Evolutionary conservation across 2,797 vertebrate species (phyloP).

Genomic region (Protonibea diacanthus): DNA sequence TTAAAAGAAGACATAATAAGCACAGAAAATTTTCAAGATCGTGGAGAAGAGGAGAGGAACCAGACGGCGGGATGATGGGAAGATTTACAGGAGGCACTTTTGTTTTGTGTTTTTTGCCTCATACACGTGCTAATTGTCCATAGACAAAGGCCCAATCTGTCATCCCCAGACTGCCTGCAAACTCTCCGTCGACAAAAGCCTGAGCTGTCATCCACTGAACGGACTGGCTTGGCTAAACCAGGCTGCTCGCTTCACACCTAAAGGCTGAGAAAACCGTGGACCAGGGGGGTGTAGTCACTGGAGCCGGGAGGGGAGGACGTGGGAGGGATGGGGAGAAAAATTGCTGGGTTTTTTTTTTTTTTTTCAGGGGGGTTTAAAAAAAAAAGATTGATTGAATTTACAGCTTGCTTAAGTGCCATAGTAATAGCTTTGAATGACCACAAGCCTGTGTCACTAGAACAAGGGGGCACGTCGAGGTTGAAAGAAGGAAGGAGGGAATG

Average conservation of each 20-base stretch:
- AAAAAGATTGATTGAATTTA: conserved; percentile 49
- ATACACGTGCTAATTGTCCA: conserved; percentile 56
- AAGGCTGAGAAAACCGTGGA: conserved; percentile 53
- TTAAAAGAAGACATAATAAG: conserved; percentile 62
- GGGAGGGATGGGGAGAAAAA: conserved; percentile 9
- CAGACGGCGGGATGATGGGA: conserved; percentile 43
- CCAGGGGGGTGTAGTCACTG: conserved; percentile 65
- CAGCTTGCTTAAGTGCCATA: conserved; percentile 79
- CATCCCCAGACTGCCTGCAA: conserved; percentile 75
- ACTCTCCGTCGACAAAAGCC: conserved; percentile 74
- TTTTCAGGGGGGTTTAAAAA: conserved; percentile 22
- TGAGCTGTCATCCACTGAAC: conserved; percentile 64
- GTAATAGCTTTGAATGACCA: conserved; percentile 81
- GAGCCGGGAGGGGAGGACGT: conserved; percentile 26
- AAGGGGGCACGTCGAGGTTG: conserved; percentile 37
- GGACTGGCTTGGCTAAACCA: conserved; percentile 64
- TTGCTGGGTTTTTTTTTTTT: conserved; percentile 19
- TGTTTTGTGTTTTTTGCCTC: conserved; percentile 51
- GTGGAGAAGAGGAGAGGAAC: conserved; percentile 39
- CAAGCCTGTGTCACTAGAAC: conserved; percentile 74
- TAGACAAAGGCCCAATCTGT: conserved; percentile 76
- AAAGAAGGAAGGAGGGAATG: conserved; percentile 27
- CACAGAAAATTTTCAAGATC: conserved; percentile 51
- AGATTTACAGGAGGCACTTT: conserved; percentile 54
- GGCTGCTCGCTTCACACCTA: conserved; percentile 65